Conservation (phyloP, 2,888 invertebrate genomes). For the Tenthredo mesomela region DNA sequence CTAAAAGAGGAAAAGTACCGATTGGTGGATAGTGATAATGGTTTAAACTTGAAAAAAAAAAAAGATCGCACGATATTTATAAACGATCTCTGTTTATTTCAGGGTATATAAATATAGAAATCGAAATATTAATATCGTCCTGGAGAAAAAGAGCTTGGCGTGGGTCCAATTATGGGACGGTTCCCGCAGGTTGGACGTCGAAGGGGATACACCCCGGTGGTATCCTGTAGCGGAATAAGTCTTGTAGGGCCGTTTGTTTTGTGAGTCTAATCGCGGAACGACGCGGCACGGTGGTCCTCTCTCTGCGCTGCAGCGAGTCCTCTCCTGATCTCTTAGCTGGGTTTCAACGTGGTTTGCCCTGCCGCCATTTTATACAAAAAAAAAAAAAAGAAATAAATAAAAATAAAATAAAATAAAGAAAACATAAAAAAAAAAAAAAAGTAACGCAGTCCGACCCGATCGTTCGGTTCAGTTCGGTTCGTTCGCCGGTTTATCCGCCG, state of each 20-base stretch:
- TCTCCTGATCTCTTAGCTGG: slow-evolving; percentile 53
- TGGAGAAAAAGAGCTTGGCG: neutral
- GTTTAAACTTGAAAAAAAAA: too few species aligned
- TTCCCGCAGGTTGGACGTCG: neutral
- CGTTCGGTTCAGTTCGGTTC: slow-evolving; percentile 66
- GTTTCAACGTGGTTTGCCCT: slow-evolving; percentile 51
- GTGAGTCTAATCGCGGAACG: slow-evolving; percentile 78
- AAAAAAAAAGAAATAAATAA: neutral
- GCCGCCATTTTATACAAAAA: slow-evolving; percentile 76
- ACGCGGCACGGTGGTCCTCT: slow-evolving; percentile 76
- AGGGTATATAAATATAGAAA: too few species aligned
- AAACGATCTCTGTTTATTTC: too few species aligned
- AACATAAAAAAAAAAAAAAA: slow-evolving; percentile 63
- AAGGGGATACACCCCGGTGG: slow-evolving; percentile 23
- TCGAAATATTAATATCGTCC: neutral
- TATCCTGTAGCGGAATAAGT: slow-evolving; percentile 38
- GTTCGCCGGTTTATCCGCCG: slow-evolving; percentile 48
- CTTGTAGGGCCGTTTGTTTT: slow-evolving; percentile 77
- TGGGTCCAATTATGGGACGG: slow-evolving; percentile 47
- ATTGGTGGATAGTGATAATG: too few species aligned
- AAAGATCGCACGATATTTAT: too few species aligned
- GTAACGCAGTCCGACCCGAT: slow-evolving; percentile 64
- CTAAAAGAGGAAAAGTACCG: too few species aligned
- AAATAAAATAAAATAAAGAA: neutral
- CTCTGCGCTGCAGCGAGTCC: slow-evolving; percentile 54